These are phyloP conservation scores for Caenorhabditis zanzibari DNA, from an alignment of 2,888 invertebrate genomes.

Conservation along the genomic window DNA sequence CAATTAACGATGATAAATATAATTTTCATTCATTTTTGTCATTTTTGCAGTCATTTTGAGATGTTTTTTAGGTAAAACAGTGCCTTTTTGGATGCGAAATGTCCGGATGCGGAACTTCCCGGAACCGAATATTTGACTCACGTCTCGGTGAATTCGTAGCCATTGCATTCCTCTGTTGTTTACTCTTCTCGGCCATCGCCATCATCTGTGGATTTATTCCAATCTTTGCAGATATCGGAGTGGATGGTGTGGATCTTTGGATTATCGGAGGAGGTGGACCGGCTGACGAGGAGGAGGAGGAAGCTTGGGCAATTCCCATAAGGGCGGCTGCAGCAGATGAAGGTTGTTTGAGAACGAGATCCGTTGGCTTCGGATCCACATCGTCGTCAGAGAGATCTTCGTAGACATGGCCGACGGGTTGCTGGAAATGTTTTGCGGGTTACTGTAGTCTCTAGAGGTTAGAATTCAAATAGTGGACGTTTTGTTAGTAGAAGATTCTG, in stretches of 20 bases:
- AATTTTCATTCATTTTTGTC: too few relatives aligned
- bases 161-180: conserved; percentile 18
- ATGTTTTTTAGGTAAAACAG: too few relatives aligned
- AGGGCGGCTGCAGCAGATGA: conserved; percentile 48
- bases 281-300: conserved; percentile 15
- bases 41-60: too few relatives aligned
- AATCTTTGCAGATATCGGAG: conserved; percentile 26
- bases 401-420: conserved; percentile 18
- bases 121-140: conserved; percentile 1
- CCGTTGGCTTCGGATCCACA: conserved; percentile 18
- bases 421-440: conserved; percentile 13
- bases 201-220: conserved; percentile 43
- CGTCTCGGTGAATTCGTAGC: conserved; percentile 16
- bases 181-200: conserved; percentile 24
- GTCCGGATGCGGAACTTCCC: too few relatives aligned
- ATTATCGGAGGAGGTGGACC: not conserved
- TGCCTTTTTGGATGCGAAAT: too few relatives aligned
- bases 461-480: not conserved
- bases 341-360: conserved; percentile 28
- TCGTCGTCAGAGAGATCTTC: conserved; percentile 58
- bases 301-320: conserved; percentile 39
- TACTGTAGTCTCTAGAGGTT: not conserved
- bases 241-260: conserved; percentile 10
- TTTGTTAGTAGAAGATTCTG: too few relatives aligned
- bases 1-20: too few relatives aligned